Conservation (phyloP, 1,140 invertebrate genomes). For the Pristionchus pacificus region DNA sequence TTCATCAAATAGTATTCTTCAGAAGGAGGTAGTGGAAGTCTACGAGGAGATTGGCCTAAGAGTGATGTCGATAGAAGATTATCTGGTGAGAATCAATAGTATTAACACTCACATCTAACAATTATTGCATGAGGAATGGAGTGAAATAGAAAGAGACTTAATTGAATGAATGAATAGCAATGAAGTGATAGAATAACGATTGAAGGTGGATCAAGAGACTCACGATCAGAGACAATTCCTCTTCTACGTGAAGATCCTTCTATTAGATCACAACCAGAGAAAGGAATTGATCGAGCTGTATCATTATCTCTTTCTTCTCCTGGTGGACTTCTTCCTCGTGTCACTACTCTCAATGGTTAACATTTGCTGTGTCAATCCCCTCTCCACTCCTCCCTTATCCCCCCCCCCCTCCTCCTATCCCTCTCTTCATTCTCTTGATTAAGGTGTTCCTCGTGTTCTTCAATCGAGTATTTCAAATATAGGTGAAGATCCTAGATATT, state of each 20-base stretch:
- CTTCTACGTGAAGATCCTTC: neutral
- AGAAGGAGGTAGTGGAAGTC: too few relatives aligned
- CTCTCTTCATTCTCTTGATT: too few relatives aligned
- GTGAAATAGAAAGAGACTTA: too few relatives aligned
- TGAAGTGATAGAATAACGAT: too few relatives aligned
- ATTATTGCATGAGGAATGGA: neutral
- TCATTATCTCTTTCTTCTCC: neutral
- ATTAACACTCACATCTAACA: too few relatives aligned
- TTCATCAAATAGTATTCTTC: too few relatives aligned
- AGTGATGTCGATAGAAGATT: neutral
- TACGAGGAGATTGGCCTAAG: neutral
- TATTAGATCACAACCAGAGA: neutral
- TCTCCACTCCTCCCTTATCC: constrained; percentile 2
- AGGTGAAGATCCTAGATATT: constrained; percentile 17
- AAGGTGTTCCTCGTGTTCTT: too few relatives aligned
- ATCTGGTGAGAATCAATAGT: neutral
- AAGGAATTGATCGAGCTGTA: neutral
- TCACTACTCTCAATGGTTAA: constrained; percentile 3
- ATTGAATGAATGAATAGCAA: too few relatives aligned
- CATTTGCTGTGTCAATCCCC: neutral
- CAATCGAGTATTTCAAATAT: constrained; percentile 14
- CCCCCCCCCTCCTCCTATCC: too few relatives aligned
- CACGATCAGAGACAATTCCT: neutral
- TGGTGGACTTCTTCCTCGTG: neutral
- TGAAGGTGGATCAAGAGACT: neutral